phyloP scores from a whole-genome alignment of 2,113 vertebrate species.

The Cyprinodon tularosa region DNA sequence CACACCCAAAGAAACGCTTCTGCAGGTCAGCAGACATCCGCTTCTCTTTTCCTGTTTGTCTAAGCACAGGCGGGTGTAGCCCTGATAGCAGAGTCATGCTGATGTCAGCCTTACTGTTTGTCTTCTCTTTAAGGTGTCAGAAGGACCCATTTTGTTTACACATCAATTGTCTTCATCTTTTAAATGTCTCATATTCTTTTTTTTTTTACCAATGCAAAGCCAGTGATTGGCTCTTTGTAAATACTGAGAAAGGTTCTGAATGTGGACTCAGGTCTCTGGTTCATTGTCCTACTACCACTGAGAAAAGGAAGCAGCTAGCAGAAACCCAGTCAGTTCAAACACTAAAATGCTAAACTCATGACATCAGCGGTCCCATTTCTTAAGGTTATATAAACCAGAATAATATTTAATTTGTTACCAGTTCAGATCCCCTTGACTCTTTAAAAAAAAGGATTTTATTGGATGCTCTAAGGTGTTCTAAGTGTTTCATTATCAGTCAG shows the following conservation, averaged over 20 bases:
- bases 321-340: conserved; percentile 13
- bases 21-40: conserved; percentile 75
- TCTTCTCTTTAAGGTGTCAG: conserved; percentile 14
- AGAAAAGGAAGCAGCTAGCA: conserved; percentile 12
- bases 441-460: not conserved
- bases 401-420: not conserved
- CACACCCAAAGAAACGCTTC: conserved; percentile 80
- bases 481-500: not conserved
- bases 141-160: not conserved
- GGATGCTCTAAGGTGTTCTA: not conserved
- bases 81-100: not conserved
- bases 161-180: not conserved
- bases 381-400: not conserved
- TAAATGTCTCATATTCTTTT: not conserved
- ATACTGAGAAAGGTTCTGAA: not conserved
- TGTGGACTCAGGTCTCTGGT: not conserved
- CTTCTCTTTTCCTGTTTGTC: conserved; percentile 57
- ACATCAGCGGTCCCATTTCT: not conserved
- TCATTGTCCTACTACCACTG: conserved; percentile 8
- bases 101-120: conserved; percentile 21
- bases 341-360: conserved; percentile 5
- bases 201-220: not conserved
- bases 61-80: not conserved
- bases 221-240: not conserved
- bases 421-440: not conserved